Evolutionary conservation across 2,888 invertebrate genomes (phyloP).

Genomic region (Hirudinaria manillensis): DNA sequence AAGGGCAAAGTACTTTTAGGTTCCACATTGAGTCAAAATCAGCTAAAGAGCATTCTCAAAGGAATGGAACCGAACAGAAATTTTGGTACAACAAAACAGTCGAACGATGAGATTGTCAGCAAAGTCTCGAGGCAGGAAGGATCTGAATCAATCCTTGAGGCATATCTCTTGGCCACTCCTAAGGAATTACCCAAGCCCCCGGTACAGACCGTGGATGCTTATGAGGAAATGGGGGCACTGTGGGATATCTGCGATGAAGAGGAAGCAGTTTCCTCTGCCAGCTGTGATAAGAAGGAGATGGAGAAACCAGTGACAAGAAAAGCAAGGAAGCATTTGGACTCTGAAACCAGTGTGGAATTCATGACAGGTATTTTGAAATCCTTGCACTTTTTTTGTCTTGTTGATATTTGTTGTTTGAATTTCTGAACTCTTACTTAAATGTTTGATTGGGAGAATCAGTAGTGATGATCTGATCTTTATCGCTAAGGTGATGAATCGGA

Average conservation of each 20-base stretch:
- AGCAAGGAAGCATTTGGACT: background rate
- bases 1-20: background rate
- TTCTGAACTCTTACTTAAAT: background rate
- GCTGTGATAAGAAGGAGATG: slow-evolving; percentile 4
- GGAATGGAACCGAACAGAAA: background rate
- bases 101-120: background rate
- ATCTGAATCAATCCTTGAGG: background rate
- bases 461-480: background rate
- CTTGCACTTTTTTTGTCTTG: too few relatives aligned
- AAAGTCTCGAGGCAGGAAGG: background rate
- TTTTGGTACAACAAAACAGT: background rate
- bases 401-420: background rate
- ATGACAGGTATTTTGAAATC: background rate
- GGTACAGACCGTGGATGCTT: background rate
- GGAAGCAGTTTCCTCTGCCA: background rate
- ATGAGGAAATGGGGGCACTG: background rate
- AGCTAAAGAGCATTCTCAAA: slow-evolving; percentile 3
- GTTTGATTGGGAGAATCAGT: background rate
- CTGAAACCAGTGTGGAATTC: slow-evolving; percentile 11
- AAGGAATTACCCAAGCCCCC: background rate
- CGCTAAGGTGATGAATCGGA: slow-evolving; percentile 5
- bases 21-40: background rate
- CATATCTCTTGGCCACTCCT: background rate
- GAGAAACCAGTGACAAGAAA: slow-evolving; percentile 12
- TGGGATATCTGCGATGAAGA: slow-evolving; percentile 20